phyloP scores from a whole-genome alignment of 2,797 vertebrate genomes.

The Sebastolobus alascanus region DNA sequence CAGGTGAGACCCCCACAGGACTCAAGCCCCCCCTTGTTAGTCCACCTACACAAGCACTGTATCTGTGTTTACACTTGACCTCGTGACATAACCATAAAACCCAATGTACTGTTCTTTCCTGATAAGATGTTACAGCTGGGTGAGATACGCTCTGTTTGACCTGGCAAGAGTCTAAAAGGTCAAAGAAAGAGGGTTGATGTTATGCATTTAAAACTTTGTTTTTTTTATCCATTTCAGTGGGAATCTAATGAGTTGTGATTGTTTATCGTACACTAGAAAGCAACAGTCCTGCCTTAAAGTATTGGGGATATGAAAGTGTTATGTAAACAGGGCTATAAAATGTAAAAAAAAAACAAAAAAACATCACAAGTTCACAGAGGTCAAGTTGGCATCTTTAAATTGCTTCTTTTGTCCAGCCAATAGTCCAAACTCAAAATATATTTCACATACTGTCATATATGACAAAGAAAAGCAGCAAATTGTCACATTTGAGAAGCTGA shows the following conservation, averaged over 20 bases:
- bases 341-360: background rate
- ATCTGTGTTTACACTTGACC: constrained; percentile 29
- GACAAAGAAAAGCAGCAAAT: background rate
- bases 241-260: background rate
- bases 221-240: background rate
- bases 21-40: background rate
- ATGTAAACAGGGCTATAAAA: background rate
- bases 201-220: background rate
- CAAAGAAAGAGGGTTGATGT: background rate
- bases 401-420: background rate
- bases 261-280: background rate
- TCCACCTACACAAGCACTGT: background rate
- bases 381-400: background rate
- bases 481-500: background rate
- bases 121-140: constrained; percentile 47
- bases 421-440: background rate
- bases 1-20: constrained; percentile 73
- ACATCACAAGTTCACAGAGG: background rate
- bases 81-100: constrained; percentile 39
- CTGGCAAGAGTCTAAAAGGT: constrained; percentile 30
- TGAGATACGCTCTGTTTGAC: constrained; percentile 42
- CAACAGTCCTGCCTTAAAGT: background rate
- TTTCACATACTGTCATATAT: too few species aligned
- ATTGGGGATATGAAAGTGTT: background rate
- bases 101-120: constrained; percentile 39